These are phyloP conservation scores for Cisticola juncidis DNA, from an alignment of 2,113 vertebrate species.

Conservation along the genomic window DNA sequence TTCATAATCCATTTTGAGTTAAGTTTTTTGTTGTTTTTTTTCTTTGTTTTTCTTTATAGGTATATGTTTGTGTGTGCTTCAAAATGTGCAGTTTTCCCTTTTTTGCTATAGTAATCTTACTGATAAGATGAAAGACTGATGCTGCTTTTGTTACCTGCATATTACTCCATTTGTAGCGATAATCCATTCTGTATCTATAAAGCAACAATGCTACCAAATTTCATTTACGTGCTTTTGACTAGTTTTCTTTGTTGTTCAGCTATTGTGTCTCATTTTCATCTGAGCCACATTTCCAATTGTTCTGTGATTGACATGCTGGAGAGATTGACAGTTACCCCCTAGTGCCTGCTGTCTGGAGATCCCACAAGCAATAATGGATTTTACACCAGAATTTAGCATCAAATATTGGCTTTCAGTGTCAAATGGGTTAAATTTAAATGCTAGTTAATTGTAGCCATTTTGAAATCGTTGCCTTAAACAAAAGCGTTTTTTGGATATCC, in stretches of 20 bases:
- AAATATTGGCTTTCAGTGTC: constrained; percentile 72
- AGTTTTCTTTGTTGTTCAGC: constrained; percentile 68
- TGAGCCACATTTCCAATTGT: constrained; percentile 68
- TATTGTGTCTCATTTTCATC: constrained; percentile 65
- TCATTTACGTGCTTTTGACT: constrained; percentile 21
- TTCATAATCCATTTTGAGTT: neutral
- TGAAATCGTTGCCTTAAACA: constrained; percentile 54
- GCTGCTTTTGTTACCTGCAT: neutral
- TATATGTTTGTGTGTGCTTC: neutral
- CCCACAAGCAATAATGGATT: constrained; percentile 71
- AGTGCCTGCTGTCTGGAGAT: constrained; percentile 69
- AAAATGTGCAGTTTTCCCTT: neutral
- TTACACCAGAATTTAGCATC: constrained; percentile 69
- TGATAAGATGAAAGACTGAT: neutral
- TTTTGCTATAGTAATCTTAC: neutral
- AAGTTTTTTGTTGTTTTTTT: neutral
- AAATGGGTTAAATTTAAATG: constrained; percentile 70
- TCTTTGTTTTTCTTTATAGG: neutral
- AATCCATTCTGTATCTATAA: constrained; percentile 7
- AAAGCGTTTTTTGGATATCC: constrained; percentile 12
- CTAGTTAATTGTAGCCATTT: constrained; percentile 58
- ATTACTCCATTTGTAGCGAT: neutral
- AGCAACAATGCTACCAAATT: constrained; percentile 25
- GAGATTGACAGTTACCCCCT: constrained; percentile 73
- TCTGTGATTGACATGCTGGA: constrained; percentile 49